Percentiles rank a stretch among this genome's conserved stretches.
phyloP scores from a whole-genome alignment of 1,140 invertebrate genomes.

The Drosophila simulans region DNA sequence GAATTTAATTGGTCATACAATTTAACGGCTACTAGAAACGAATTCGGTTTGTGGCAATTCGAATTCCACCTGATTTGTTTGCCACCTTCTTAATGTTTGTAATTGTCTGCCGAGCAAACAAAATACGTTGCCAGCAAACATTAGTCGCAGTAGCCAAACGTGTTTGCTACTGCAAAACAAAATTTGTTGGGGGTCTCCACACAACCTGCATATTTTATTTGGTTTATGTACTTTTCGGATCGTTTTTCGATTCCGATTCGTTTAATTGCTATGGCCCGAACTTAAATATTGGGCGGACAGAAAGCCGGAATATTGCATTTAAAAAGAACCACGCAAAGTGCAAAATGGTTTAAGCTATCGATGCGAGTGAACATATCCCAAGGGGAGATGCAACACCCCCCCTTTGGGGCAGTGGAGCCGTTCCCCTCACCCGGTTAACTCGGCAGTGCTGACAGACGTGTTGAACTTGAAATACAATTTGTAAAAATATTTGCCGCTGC shows the following conservation, averaged over 20 bases:
- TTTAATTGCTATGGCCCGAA: constrained; percentile 30
- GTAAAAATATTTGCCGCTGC: constrained; percentile 1
- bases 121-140: constrained; percentile 1
- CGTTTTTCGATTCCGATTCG: not conserved
- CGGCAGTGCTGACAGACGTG: constrained; percentile 27
- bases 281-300: constrained; percentile 16
- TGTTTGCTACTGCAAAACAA: constrained; percentile 36
- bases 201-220: constrained; percentile 40
- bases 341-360: constrained; percentile 18
- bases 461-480: constrained; percentile 50
- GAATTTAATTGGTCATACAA: not conserved
- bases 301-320: constrained; percentile 13
- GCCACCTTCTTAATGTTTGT: constrained; percentile 11
- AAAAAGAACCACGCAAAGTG: constrained; percentile 16
- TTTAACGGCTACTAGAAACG: not conserved
- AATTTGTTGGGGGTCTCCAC: not conserved
- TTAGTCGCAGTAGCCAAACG: constrained; percentile 32
- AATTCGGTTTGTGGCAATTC: constrained; percentile 2
- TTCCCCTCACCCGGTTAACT: not conserved
- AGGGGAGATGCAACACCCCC: not conserved
- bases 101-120: constrained; percentile 23
- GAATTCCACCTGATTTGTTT: constrained; percentile 20
- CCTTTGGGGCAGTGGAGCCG: not conserved
- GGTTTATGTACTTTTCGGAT: constrained; percentile 24
- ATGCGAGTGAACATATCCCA: constrained; percentile 18